phyloP scores from a whole-genome alignment of 2,797 vertebrate genomes.

The Trachurus trachurus region DNA sequence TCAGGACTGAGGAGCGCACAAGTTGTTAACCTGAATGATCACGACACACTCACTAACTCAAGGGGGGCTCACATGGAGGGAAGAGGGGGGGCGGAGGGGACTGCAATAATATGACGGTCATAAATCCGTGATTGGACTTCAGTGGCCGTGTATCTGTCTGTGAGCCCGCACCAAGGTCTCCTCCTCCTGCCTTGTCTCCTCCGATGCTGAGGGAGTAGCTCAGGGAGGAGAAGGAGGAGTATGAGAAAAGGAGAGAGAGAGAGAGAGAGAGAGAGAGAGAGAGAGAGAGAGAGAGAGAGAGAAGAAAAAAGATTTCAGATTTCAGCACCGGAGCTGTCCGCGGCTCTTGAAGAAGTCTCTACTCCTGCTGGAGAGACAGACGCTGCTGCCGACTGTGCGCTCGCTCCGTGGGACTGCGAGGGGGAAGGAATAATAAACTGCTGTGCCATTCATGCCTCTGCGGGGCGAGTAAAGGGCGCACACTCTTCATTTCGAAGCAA shows the following conservation, averaged over 20 bases:
- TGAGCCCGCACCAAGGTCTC: conserved; percentile 47
- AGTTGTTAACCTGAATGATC: conserved; percentile 69
- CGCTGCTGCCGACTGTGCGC: conserved; percentile 41
- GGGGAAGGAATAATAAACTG: conserved; percentile 58
- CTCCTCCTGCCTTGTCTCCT: conserved; percentile 49
- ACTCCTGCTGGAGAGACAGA: conserved; percentile 6
- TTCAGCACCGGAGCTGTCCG: conserved; percentile 89
- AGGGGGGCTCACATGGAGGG: not conserved
- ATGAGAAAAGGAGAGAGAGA: not conserved
- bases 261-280: not conserved
- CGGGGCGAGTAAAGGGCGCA: conserved; percentile 37
- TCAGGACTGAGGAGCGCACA: conserved; percentile 42
- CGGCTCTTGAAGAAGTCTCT: conserved; percentile 49
- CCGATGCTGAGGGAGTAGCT: conserved; percentile 57
- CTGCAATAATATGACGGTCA: conserved; percentile 44
- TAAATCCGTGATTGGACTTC: conserved; percentile 62
- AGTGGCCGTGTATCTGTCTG: conserved; percentile 29
- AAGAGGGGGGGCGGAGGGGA: not conserved
- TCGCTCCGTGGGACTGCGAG: conserved; percentile 36
- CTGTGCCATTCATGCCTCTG: conserved; percentile 55
- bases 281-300: not conserved
- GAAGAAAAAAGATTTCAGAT: conserved; percentile 77
- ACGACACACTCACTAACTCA: conserved; percentile 15
- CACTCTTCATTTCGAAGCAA: conserved; percentile 60
- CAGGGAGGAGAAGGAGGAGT: conserved; percentile 32